These are phyloP conservation scores for Eremobia ochroleuca DNA, from an alignment of 2,888 invertebrate species.

Conservation along the genomic window DNA sequence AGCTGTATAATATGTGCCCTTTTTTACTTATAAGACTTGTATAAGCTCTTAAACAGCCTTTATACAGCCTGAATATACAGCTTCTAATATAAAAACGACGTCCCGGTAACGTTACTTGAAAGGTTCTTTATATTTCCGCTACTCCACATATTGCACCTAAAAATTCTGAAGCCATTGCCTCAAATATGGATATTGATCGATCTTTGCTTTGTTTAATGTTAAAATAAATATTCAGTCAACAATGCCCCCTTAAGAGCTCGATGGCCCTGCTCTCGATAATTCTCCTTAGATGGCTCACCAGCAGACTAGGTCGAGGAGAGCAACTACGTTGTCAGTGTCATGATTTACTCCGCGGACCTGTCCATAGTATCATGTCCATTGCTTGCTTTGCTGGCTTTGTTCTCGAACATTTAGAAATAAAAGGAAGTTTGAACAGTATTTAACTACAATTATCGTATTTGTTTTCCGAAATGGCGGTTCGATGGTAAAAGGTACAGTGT, in stretches of 20 bases:
- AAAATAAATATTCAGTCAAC: constrained; percentile 79
- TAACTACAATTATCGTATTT: constrained; percentile 42
- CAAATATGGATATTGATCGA: constrained; percentile 32
- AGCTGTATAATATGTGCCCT: too few relatives aligned
- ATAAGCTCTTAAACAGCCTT: too few relatives aligned
- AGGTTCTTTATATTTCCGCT: neutral
- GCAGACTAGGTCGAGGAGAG: constrained; percentile 91
- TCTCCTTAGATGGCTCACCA: constrained; percentile 90
- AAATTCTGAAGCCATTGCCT: neutral
- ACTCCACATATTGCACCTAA: neutral
- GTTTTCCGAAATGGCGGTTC: constrained; percentile 33
- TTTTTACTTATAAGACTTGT: too few relatives aligned
- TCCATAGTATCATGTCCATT: constrained; percentile 71
- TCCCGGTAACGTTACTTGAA: neutral
- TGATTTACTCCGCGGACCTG: constrained; percentile 75
- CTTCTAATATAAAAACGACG: too few relatives aligned
- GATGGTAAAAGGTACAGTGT: constrained; percentile 75
- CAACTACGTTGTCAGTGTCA: constrained; percentile 89
- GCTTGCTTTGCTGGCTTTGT: constrained; percentile 68
- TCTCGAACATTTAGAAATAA: constrained; percentile 51
- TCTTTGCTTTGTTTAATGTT: constrained; percentile 37
- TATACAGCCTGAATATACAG: too few relatives aligned
- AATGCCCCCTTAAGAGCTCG: constrained; percentile 87
- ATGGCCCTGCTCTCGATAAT: constrained; percentile 90
- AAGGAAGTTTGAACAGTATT: constrained; percentile 43